phyloP scores from a whole-genome alignment of 2,113 vertebrate genomes.

The Phaethornis superciliosus region DNA sequence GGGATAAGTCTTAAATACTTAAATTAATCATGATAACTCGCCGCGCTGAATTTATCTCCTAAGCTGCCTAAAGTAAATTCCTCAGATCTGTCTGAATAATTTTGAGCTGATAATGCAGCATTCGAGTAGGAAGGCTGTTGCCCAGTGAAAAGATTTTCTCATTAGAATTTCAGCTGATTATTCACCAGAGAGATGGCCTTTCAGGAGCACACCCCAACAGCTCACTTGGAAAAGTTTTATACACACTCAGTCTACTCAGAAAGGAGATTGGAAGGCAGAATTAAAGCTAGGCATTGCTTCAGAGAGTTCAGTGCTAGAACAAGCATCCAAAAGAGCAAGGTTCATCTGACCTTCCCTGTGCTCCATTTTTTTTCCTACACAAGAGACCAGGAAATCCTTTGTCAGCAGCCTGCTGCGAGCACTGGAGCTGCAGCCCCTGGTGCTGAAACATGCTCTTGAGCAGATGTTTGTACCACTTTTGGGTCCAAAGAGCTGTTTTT shows the following conservation, averaged over 20 bases:
- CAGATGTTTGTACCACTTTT: not conserved
- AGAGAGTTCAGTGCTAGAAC: not conserved
- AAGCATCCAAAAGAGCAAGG: not conserved
- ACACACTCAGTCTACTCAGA: not conserved
- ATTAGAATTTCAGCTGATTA: constrained; percentile 38
- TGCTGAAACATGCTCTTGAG: not conserved
- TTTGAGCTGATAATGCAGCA: constrained; percentile 36
- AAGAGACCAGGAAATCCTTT: not conserved
- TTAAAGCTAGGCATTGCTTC: not conserved
- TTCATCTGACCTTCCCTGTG: not conserved
- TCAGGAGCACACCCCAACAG: not conserved
- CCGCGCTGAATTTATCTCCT: constrained; percentile 53
- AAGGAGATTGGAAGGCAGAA: not conserved
- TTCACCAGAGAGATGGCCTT: constrained; percentile 16
- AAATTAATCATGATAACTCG: constrained; percentile 24
- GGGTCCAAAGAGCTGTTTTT: not conserved
- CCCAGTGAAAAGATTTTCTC: constrained; percentile 41
- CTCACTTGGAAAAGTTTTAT: not conserved
- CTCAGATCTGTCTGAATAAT: constrained; percentile 52
- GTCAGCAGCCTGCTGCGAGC: not conserved
- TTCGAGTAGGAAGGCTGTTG: constrained; percentile 15
- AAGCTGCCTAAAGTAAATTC: constrained; percentile 51
- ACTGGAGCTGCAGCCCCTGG: not conserved
- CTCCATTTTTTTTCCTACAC: not conserved
- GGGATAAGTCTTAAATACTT: constrained; percentile 56